Base-by-base conservation (phyloP, 2,797 vertebrate species). In the Poecilia gillii region DNA sequence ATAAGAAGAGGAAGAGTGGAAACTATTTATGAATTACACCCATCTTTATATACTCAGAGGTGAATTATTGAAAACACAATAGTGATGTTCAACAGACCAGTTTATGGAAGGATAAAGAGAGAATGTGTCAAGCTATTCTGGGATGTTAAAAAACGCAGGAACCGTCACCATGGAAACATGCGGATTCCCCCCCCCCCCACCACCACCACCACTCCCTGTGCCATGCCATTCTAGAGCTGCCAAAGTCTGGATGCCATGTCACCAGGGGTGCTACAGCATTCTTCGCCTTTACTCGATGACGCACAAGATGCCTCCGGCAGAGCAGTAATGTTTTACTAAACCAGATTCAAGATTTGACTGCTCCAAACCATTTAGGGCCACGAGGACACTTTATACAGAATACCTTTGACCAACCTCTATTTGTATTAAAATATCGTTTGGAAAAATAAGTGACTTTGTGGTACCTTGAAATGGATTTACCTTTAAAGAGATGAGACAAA, bases 61-160 rank as follows among this genome's bases (percentile, higher is more conserved):
- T 31, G 59, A 51, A 16, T 6, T 66, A 75, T 79, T 71, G 36
- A 23, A 82, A 71, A 76, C 75, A 86, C 86, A 85, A 90, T 74
- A 78, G 84, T 43, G 25, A 25, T 45, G 11, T 70, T 70, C 9
- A n/a, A n/a, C 23, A 45, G 66, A 70, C 39, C 87, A 23, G 16
- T 41, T 6, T 62, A 62, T 4, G 72, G 74, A 43, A 85, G 88
- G 87, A 87, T 89, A 81, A 89, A 87, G 53, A 43, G 81, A 85
- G 86, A 92, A 93, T 91, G 90, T 81, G 87, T 83, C 62, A 72
- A 85, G 91, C 92, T 94, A 94, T 94, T 95, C 92, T 89, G 83
- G 90, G 94, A 88, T 90, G 91, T 90, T 92, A 83, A 81, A 81
- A 49, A 87, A 89, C 85, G 81, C 84, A 89, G 75, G 72, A 31